phyloP scores from a whole-genome alignment of 2,888 invertebrate species.

The Myopa tessellatipennis region DNA sequence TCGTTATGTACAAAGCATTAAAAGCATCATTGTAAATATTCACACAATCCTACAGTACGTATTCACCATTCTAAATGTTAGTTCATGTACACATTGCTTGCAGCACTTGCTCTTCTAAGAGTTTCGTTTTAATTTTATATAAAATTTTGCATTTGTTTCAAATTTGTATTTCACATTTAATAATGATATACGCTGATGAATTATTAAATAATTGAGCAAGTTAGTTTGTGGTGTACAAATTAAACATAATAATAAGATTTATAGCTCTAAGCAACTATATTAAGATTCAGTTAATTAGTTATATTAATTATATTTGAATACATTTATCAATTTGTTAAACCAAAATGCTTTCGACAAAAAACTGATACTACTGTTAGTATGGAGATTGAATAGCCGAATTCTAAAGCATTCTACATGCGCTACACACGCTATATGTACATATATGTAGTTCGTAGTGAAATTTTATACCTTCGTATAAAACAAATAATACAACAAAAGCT shows the following conservation, averaged over 20 bases:
- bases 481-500: not conserved
- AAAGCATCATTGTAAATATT: too few species aligned
- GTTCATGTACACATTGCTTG: too few species aligned
- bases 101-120: too few species aligned
- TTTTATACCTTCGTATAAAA: slow-evolving; percentile 33
- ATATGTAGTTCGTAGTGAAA: slow-evolving; percentile 10
- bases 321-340: too few species aligned
- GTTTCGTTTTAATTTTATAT: too few species aligned
- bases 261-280: slow-evolving; percentile 14
- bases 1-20: too few species aligned
- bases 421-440: not conserved
- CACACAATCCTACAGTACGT: too few species aligned
- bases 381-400: not conserved
- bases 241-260: not conserved
- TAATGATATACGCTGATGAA: too few species aligned
- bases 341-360: not conserved
- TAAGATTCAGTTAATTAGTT: slow-evolving; percentile 27
- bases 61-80: too few species aligned
- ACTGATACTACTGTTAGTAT: not conserved
- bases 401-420: too few species aligned
- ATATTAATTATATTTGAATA: not conserved
- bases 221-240: slow-evolving; percentile 36
- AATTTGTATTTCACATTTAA: too few species aligned
- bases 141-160: too few species aligned
- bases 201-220: slow-evolving; percentile 37